Percentiles rank a stretch among this genome's conserved stretches.
Conservation (phyloP, 2,888 invertebrate genomes). For the Synergus japonicus region DNA sequence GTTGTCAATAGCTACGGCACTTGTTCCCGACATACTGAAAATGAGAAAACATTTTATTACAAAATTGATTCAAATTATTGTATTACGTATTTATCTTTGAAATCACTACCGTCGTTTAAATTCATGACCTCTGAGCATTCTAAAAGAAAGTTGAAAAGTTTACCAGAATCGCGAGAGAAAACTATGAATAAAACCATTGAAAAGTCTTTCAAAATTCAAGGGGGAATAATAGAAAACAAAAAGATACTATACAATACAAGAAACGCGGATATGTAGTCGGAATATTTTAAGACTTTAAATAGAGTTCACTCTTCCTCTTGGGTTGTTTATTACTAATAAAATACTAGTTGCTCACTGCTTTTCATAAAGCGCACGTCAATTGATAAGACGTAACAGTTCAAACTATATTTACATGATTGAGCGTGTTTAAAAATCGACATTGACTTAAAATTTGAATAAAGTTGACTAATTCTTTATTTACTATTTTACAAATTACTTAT, state of each 20-base stretch:
- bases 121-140: conserved; percentile 23
- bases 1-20: conserved; percentile 97
- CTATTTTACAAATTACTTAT: no score
- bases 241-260: neutral
- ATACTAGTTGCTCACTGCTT: conserved; percentile 20
- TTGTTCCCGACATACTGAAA: conserved; percentile 95
- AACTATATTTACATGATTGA: conserved; percentile 37
- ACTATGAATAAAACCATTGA: neutral
- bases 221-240: neutral
- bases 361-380: conserved; percentile 23
- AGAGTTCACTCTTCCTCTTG: conserved; percentile 31
- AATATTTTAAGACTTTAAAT: conserved; percentile 31
- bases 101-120: conserved; percentile 23
- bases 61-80: neutral
- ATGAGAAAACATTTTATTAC: conserved; percentile 57
- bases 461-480: neutral
- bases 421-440: neutral
- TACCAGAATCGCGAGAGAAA: neutral
- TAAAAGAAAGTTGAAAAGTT: neutral
- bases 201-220: neutral
- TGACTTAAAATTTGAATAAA: neutral
- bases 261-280: conserved; percentile 21
- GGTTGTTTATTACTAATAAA: conserved; percentile 37
- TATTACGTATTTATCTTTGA: conserved; percentile 25
- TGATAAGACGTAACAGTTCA: conserved; percentile 26